Evolutionary conservation across 2,888 invertebrate genomes (phyloP).

Genomic region (Orchestes rusci): DNA sequence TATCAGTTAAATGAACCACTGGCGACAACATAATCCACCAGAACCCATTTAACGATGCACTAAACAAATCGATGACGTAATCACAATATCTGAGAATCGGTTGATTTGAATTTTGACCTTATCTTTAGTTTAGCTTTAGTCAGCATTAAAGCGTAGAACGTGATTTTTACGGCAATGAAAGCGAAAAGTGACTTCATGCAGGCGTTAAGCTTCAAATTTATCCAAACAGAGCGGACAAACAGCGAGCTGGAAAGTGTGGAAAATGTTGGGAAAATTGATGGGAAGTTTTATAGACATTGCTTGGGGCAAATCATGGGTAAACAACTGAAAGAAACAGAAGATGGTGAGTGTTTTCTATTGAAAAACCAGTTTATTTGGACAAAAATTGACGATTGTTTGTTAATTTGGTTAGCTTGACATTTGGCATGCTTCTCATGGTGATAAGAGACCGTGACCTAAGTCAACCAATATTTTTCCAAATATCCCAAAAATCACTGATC

Average conservation of each 20-base stretch:
- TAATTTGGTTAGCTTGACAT: no score
- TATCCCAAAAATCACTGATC: no score
- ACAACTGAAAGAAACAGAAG: conserved; percentile 15
- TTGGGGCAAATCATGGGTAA: conserved; percentile 22
- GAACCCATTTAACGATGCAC: not conserved
- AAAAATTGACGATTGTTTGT: no score
- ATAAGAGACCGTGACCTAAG: no score
- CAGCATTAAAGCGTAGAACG: not conserved
- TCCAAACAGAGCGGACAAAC: conserved; percentile 33
- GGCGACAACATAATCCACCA: not conserved
- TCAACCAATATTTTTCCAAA: no score
- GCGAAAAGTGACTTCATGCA: conserved; percentile 32
- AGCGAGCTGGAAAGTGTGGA: conserved; percentile 27
- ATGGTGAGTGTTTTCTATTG: conserved; percentile 13
- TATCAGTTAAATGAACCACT: not conserved
- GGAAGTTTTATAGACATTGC: conserved; percentile 19
- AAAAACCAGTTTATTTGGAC: no score
- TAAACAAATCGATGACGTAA: conserved; percentile 15
- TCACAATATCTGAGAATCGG: conserved; percentile 3
- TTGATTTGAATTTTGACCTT: conserved; percentile 10
- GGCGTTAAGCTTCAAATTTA: conserved; percentile 33
- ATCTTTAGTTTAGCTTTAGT: conserved; percentile 10
- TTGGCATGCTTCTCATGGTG: no score
- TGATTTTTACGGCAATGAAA: conserved; percentile 23
- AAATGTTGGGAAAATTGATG: conserved; percentile 28